Base-by-base conservation (phyloP, 64 coral and sea anemone species). In the Dendrophyllia cribrosa region DNA sequence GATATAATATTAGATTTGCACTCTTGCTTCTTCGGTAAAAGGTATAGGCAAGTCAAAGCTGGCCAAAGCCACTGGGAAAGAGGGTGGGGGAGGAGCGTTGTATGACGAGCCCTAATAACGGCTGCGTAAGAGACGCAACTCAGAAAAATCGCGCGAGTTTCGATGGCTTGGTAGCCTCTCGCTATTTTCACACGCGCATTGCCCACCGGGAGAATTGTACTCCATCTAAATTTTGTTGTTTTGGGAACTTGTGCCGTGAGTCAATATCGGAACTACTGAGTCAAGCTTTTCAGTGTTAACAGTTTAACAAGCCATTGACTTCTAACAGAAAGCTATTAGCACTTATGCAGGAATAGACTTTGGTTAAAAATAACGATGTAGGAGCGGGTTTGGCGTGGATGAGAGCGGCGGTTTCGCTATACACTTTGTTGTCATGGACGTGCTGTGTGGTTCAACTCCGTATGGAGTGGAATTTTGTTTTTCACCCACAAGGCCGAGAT, bases 341-440 rank as follows among this genome's bases (percentile, higher is more conserved):
- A 50, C 61, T 48, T 83, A 51, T 46, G 17, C 46, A 51, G 16
- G 62, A 83, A 67, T 83, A 83, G 61, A 12, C 51, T n/a, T 1
- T n/a, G 60, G 43, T 63, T 0, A 64, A 50, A 83, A 51, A 52
- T n/a, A 67, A 66, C 80, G 20, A 83, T 83, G 80, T 22, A 83
- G 62, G 17, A 64, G 12, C 17, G 16, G 80, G 19, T 83, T 50
- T 83, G 62, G 62, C 20, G 26, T 12, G n/a, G 61, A 83, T 83
- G 44, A n/a, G 61, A 66, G 80, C 43, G 6, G 19, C 43, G 16
- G 34, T 50, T 66, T 51, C 80, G 60, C 63, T 13, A 20, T 20
- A 83, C 45, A 49, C 8, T 66, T 66, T 83, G 80, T 83, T 83
- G 80, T 83, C 62, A 83, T 83, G 80, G 80, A 83, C 60, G 80